Evolutionary conservation across 2,113 vertebrate species (phyloP), one percentile per base, ranked within the genome.

Genomic region (Coturnix japonica): DNA sequence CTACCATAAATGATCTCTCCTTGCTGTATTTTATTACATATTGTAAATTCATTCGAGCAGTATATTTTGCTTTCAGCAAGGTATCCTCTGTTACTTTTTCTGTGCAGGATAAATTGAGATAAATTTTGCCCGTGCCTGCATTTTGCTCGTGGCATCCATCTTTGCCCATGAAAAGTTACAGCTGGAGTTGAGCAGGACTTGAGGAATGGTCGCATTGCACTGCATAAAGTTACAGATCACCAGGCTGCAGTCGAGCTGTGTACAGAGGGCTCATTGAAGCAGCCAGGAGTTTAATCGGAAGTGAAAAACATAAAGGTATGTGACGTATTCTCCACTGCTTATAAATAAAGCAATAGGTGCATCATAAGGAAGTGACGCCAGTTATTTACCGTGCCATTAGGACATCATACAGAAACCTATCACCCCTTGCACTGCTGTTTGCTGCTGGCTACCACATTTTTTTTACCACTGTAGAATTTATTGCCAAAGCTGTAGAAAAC

Each of bases 31-130:
- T 93, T 91, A 90, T 89, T 82, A 90, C 84, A 64, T 81, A 76
- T 11, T 85, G 71, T 87, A 95, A 95, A 94, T 85, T 91, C 74
- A 87, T 84, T 80, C 78, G 71, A 90, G 88, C 81, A 80, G 85
- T 80, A 28, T 91, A 71, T 93, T 95, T 94, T 95, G 65, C 82
- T 94, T 94, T 81, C 94, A 85, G 47, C 72, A 54, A 71, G 53
- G 82, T 79, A 91, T 41, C 46, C 41, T 37, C 20, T 7, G 88
- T 85, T 89, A 76, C 85, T 85, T 94, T 88, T 91, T 87, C 83
- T 85, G 56, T 73, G 63, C 67, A 39, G 86, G 84, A 85, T 74
- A 95, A 95, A 96, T 93, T 86, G 95, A 96, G 93, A 95, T 82
- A 74, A 93, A 95, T 96, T 91, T 85, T 77, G 43, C 71, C 67